These are phyloP conservation scores for Glaucomys volans DNA, from an alignment of 2,113 vertebrate genomes.

Conservation along the genomic window DNA sequence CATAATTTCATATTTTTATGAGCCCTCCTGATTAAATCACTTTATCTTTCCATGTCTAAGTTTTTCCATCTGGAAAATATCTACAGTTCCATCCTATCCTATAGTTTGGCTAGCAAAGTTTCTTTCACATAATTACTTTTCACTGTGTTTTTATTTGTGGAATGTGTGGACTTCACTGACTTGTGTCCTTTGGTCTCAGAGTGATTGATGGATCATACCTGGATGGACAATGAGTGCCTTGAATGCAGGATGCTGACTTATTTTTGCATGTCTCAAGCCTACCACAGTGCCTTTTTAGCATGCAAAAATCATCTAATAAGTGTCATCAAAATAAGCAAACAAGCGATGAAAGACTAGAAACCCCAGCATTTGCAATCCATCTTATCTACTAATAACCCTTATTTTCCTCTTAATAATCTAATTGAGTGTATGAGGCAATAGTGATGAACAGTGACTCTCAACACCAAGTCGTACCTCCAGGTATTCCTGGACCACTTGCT, in stretches of 20 bases:
- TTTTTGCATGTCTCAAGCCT: not conserved
- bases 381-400: not conserved
- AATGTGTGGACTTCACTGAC: not conserved
- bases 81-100: not conserved
- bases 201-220: not conserved
- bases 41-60: not conserved
- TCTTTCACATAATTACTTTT: not conserved
- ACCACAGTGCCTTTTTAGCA: not conserved
- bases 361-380: not conserved
- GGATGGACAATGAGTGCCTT: not conserved
- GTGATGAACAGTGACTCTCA: not conserved
- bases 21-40: not conserved
- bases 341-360: not conserved
- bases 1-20: not conserved
- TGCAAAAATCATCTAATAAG: not conserved
- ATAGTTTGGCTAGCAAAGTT: not conserved
- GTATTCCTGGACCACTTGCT: slow-evolving; percentile 92
- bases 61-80: not conserved
- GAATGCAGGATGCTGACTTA: not conserved
- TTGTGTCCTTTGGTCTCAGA: not conserved
- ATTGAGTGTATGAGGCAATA: not conserved
- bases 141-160: not conserved
- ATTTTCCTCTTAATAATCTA: not conserved
- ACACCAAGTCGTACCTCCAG: slow-evolving; percentile 85
- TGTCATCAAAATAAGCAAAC: not conserved